Percentiles rank a stretch among this genome's conserved stretches.
These are phyloP conservation scores for Apamea crenata DNA, from an alignment of 2,888 invertebrate species.

Conservation along the genomic window DNA sequence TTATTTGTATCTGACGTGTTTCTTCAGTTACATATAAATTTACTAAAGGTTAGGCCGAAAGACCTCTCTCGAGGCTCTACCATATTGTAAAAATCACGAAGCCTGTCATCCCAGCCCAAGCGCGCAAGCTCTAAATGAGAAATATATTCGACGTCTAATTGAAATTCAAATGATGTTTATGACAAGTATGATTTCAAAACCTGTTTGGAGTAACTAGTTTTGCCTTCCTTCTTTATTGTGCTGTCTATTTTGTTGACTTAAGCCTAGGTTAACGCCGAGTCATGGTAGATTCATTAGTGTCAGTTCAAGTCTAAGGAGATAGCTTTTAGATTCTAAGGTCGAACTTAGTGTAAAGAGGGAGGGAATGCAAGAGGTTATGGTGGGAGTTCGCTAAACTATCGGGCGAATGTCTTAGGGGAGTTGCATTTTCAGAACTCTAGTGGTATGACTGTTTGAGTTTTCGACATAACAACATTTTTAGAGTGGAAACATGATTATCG, in stretches of 20 bases:
- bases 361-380: background rate
- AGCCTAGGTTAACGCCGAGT: background rate
- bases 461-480: background rate
- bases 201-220: conserved; percentile 37
- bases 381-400: background rate
- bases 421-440: background rate
- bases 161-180: conserved; percentile 36
- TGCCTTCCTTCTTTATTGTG: conserved; percentile 10
- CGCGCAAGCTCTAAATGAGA: background rate
- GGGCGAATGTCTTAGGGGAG: background rate
- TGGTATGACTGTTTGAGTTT: background rate
- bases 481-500: background rate
- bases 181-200: conserved; percentile 41
- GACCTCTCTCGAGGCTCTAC: background rate
- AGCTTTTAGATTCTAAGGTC: background rate
- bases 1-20: background rate
- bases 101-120: too few relatives aligned
- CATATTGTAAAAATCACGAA: background rate
- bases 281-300: conserved; percentile 21
- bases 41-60: background rate
- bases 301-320: conserved; percentile 10
- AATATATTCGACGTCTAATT: conserved; percentile 26
- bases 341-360: too few relatives aligned
- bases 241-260: conserved; percentile 40
- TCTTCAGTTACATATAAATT: background rate